Base-by-base conservation (phyloP, 2,888 invertebrate genomes). In the Macaria notata region DNA sequence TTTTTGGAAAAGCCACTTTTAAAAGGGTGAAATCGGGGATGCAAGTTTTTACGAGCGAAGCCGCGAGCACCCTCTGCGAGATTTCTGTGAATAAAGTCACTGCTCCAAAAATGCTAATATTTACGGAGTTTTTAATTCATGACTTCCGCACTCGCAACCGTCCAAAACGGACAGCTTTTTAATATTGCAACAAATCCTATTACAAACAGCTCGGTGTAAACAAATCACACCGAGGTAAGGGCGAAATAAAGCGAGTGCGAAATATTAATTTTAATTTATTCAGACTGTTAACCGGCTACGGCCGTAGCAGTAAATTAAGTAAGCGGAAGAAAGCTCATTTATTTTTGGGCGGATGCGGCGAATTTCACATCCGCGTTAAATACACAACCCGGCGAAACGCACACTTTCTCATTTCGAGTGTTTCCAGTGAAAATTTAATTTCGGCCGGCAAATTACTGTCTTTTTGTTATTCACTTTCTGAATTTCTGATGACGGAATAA, bases 261-360 rank as follows among this genome's bases (percentile, higher is more conserved):
- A 87, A 85, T 88, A 87, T 87, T 85, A 87, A 86, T 86, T 85
- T 87, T 86, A 88, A 89, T 88, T 83, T 84, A 87, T 87, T 84
- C 84, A 77, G 77, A 77, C 77, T 77, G 80, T 78, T 81, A 83
- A 79, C 83, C 78, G 78, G 80, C 72, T 77, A 73, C 75, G 79
- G 79, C 79, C 79, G 79, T 74, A 77, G 82, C 83, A 82, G 84
- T 87, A 86, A 88, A 88, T 90, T 89, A 88, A 89, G 86, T 86
- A 86, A 86, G 86, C 89, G 88, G 90, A 90, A 90, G 89, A 88
- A 88, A 86, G 84, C 86, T 88, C 88, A 86, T 89, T 89, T 88
- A 88, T 88, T 90, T 89, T 88, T 89, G 86, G 87, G 79, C 87
- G 88, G 90, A 88, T 85, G 88, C 83, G 86, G 86, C 80, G 83